Evolutionary conservation across 2,113 vertebrate species (phyloP).

Genomic region (Hipposideros armiger): DNA sequence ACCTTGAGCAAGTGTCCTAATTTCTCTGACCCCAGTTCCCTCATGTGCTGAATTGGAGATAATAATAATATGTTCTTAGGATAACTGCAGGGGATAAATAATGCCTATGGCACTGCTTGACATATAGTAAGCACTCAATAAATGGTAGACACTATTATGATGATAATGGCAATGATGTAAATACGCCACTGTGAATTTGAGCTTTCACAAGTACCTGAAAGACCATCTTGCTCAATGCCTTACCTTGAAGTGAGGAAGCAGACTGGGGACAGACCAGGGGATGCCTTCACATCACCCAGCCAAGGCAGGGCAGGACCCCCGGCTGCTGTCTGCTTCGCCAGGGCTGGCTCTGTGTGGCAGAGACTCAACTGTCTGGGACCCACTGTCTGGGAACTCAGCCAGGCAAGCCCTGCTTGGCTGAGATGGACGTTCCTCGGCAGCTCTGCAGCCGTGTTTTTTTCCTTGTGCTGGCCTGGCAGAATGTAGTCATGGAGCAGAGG

Average conservation of each 20-base stretch:
- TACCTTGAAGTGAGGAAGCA: not conserved
- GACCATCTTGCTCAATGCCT: not conserved
- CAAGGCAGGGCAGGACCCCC: not conserved
- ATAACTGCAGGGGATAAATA: not conserved
- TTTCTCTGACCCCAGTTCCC: not conserved
- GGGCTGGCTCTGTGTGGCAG: not conserved
- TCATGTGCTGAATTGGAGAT: not conserved
- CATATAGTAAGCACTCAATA: not conserved
- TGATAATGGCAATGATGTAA: not conserved
- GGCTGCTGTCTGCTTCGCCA: not conserved
- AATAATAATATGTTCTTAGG: not conserved
- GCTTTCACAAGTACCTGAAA: not conserved
- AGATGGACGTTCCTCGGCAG: slow-evolving; percentile 82
- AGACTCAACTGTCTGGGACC: slow-evolving; percentile 36
- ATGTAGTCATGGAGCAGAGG: slow-evolving; percentile 79
- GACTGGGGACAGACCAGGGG: not conserved
- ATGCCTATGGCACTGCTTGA: not conserved
- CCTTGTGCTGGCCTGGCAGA: slow-evolving; percentile 85
- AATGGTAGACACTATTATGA: not conserved
- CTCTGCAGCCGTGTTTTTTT: slow-evolving; percentile 73
- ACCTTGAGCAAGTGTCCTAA: slow-evolving; percentile 37
- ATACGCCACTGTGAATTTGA: not conserved
- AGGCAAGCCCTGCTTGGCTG: slow-evolving; percentile 58
- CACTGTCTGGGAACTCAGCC: slow-evolving; percentile 69
- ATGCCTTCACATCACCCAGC: not conserved